Base-by-base conservation (phyloP, 2,888 invertebrate genomes). In the Limnephilus rhombicus region DNA sequence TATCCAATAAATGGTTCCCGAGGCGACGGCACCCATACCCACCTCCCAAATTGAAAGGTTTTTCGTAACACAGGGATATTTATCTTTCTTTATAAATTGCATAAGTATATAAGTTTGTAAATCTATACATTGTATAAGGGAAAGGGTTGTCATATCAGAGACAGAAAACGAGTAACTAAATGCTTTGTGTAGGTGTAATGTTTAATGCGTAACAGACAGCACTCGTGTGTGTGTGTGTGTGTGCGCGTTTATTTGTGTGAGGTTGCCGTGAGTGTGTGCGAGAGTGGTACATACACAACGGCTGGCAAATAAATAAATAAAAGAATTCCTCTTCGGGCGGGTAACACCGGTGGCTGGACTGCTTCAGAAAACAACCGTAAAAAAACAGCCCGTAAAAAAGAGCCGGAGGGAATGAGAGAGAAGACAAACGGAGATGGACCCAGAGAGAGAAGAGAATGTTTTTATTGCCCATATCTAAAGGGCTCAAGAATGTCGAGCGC, bases 311-410 rank as follows among this genome's bases (percentile, higher is more conserved):
- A 92, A 92, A 92, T 91, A 90, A 92, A 92, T 80, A 88, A 91
- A 91, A 91, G 91, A 91, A 89, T 53, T 89, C 49, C 89, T 87
- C 83, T 82, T 53, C 89, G 49, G 95, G 94, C 94, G 96, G 92
- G 96, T 96, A 96, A 96, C 96, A 96, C 96, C 96, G 95, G 96
- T 96, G 96, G 96, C 96, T 95, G 93, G 95, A 95, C 95, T 95
- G 95, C 95, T 95, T 95, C 95, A 95, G 96, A 96, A 95, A 95
- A 96, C 96, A 96, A 96, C 96, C 53, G 34, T 83, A 90, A 83
- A 90, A 90, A 82, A 85, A 82, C n/a, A 31, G 90, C 31, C 90
- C 41, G 89, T 81, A 81, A 89, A 68, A 81, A 89, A 89, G 80
- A 86, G 81, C 45, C 45, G 41, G 89, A 29, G 80, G 41, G 89